phyloP scores from a whole-genome alignment of 2,113 vertebrate species.

The Zeus faber region DNA sequence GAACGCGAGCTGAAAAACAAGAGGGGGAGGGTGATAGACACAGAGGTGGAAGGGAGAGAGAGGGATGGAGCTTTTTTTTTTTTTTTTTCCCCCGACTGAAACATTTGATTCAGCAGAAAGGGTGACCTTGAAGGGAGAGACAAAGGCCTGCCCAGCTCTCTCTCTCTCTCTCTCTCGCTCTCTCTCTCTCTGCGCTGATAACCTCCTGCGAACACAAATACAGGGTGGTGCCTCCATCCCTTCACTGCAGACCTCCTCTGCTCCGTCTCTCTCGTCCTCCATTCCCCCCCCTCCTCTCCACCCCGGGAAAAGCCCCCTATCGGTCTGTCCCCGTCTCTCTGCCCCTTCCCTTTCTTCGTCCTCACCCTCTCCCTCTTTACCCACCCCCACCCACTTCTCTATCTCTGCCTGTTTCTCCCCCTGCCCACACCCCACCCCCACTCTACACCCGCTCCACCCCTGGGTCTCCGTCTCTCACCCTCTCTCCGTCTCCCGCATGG shows the following conservation, averaged over 20 bases:
- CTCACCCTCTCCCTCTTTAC: too few relatives aligned
- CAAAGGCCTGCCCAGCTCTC: conserved; percentile 38
- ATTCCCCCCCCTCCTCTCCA: neutral
- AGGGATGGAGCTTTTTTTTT: conserved; percentile 50
- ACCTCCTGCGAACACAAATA: too few relatives aligned
- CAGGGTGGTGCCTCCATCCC: neutral
- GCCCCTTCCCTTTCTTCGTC: too few relatives aligned
- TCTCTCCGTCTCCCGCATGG: too few relatives aligned
- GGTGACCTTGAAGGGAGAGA: conserved; percentile 71
- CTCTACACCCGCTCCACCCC: too few relatives aligned
- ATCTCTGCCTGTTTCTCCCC: too few relatives aligned
- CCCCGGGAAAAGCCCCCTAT: neutral
- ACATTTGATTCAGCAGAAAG: conserved; percentile 72
- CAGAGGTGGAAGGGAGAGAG: conserved; percentile 31
- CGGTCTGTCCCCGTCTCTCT: neutral
- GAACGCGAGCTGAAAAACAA: too few relatives aligned
- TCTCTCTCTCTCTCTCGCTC: neutral
- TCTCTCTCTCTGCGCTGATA: neutral
- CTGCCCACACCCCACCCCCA: too few relatives aligned
- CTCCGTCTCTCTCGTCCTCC: conserved; percentile 10
- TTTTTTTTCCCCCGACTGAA: too few relatives aligned
- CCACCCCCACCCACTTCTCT: too few relatives aligned
- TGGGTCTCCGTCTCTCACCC: too few relatives aligned
- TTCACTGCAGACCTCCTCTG: too few relatives aligned
- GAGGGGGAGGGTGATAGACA: conserved; percentile 37